Base-by-base conservation (phyloP, 1,140 invertebrate genomes). In the Penaeus indicus region DNA sequence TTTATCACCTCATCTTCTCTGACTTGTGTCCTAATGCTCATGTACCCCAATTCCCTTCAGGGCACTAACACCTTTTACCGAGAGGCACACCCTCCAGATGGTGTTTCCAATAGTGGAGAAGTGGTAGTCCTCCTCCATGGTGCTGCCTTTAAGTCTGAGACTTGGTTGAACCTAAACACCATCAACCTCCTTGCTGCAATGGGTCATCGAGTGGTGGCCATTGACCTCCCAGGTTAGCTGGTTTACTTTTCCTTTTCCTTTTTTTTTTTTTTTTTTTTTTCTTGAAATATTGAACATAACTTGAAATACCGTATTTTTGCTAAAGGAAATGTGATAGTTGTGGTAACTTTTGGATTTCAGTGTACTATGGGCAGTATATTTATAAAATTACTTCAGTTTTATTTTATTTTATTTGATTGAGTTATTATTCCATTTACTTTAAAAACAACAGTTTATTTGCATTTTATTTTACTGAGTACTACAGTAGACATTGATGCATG, bases 51-150 rank as follows among this genome's bases (percentile, higher is more conserved):
- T 69, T 67, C 69, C 75, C 22, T 32, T 38, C 61, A 90, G 89
- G 85, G 85, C 21, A 69, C 84, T 16, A 75, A 86, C 69, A 90
- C 89, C 13, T 90, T 90, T 60, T 90, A 89, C 27, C 84, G 89
- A 60, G 89, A 91, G 81, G 91, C 89, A 19, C n/a, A 60, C 19
- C 89, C 90, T 42, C 91, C 91, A 32, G 69, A 32, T 7, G 89
- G 80, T 79, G 80, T 89, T 2, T n/a, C 61, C 21, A 19, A 78
- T 21, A 88, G 85, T 78, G 81, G 84, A n/a, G 82, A 88, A 38
- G 81, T 77, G 72, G 91, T 94, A 21, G 90, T 94, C 2, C 91
- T 94, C 2, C 90, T 94, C 0, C 93, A 94, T 91, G 93, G 93
- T 10, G 89, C 89, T 54, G 85, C 83, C 54, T 94, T 94, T 90